Percentiles rank a stretch among this genome's conserved stretches.
These are phyloP conservation scores for Poeciliopsis turneri DNA, from an alignment of 2,797 vertebrate genomes.

Conservation along the genomic window DNA sequence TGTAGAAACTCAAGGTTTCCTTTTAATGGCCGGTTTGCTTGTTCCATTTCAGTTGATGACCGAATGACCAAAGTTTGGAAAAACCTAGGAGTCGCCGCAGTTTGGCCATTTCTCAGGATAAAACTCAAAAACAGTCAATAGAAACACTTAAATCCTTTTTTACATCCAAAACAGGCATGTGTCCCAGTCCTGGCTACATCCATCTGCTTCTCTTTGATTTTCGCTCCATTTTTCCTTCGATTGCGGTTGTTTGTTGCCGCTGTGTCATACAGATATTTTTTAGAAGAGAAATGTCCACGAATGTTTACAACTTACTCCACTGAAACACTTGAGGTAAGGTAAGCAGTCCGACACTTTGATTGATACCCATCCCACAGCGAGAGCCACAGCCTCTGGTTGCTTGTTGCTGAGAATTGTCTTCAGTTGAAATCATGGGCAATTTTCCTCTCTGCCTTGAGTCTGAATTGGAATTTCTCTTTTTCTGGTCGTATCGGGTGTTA, in stretches of 20 bases:
- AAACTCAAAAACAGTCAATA: constrained; percentile 51
- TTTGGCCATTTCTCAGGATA: constrained; percentile 57
- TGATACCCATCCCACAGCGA: constrained; percentile 74
- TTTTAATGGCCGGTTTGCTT: constrained; percentile 27
- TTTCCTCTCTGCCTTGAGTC: constrained; percentile 53
- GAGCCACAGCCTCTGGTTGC: constrained; percentile 76
- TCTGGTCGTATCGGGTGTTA: constrained; percentile 22
- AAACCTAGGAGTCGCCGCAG: constrained; percentile 42
- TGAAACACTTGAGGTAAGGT: constrained; percentile 89
- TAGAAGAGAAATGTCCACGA: constrained; percentile 76
- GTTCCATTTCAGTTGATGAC: constrained; percentile 11
- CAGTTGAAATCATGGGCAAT: constrained; percentile 58
- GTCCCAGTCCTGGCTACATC: constrained; percentile 68
- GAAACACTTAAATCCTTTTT: constrained; percentile 56
- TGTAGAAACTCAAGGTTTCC: constrained; percentile 22
- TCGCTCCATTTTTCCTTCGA: constrained; percentile 56
- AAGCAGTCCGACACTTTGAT: constrained; percentile 82
- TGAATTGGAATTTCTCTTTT: constrained; percentile 63
- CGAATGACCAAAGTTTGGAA: constrained; percentile 31
- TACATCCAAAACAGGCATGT: constrained; percentile 52
- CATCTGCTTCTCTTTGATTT: constrained; percentile 60
- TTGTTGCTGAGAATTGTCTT: constrained; percentile 47
- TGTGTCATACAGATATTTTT: constrained; percentile 68
- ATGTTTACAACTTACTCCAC: constrained; percentile 81
- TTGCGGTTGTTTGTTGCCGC: constrained; percentile 54